Conservation (phyloP, 2,113 vertebrate species). For the Plecotus auritus region DNA sequence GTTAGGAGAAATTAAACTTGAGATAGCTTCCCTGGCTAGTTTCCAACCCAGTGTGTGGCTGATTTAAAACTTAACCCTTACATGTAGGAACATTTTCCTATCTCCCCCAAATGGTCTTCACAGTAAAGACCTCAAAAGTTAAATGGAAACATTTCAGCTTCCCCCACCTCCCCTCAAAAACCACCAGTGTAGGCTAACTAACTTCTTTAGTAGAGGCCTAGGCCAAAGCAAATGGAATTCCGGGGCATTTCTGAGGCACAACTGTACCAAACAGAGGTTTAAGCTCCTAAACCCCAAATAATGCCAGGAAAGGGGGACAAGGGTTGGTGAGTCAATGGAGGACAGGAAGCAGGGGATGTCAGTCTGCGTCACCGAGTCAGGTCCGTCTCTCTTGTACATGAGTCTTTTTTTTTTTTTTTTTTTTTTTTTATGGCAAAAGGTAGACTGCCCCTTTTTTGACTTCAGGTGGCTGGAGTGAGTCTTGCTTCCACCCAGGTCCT, state of each 20-base stretch:
- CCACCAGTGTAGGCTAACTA: not conserved
- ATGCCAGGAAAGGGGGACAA: not conserved
- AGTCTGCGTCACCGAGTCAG: constrained; percentile 82
- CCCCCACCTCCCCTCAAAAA: not conserved
- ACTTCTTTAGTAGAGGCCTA: not conserved
- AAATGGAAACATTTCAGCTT: not conserved
- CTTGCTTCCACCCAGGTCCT: constrained; percentile 64
- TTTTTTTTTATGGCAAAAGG: constrained; percentile 73
- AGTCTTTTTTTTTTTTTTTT: too few species aligned
- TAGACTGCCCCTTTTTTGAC: constrained; percentile 50
- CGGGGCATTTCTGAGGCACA: not conserved
- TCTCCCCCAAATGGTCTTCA: not conserved
- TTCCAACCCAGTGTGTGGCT: not conserved
- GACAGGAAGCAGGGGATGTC: not conserved
- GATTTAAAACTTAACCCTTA: not conserved
- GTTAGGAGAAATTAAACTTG: not conserved
- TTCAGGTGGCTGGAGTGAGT: constrained; percentile 74
- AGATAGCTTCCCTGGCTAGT: not conserved
- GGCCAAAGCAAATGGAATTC: not conserved
- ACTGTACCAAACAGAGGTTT: not conserved
- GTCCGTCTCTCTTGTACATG: constrained; percentile 72
- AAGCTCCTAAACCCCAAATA: not conserved
- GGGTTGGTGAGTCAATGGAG: not conserved
- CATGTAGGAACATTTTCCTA: not conserved
- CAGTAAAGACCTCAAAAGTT: constrained; percentile 6